Percentiles rank a stretch among this genome's conserved stretches.
Evolutionary conservation across 2,113 vertebrate genomes (phyloP).

Genomic region (Upupa epops): DNA sequence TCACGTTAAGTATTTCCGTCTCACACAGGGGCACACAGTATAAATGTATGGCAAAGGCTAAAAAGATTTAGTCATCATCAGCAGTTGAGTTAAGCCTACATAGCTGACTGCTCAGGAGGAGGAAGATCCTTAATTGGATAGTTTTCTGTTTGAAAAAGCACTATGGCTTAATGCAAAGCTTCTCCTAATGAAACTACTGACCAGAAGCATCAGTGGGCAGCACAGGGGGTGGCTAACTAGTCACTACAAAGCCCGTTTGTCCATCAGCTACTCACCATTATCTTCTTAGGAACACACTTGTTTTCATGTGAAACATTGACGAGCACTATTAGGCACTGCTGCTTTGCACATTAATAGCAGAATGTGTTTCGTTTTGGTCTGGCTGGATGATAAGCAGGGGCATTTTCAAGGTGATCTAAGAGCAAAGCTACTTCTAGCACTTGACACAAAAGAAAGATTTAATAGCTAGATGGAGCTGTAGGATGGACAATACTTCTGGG

Average conservation of each 20-base stretch:
- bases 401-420: slow-evolving; percentile 1
- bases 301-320: background rate
- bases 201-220: background rate
- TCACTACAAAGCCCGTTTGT: background rate
- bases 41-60: slow-evolving; percentile 29
- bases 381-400: background rate
- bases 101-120: slow-evolving; percentile 31
- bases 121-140: slow-evolving; percentile 40
- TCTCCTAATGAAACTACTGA: slow-evolving; percentile 5
- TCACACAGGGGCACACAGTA: background rate
- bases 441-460: background rate
- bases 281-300: background rate
- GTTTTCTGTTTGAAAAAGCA: slow-evolving; percentile 35
- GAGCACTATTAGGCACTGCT: background rate
- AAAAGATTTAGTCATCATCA: slow-evolving; percentile 20
- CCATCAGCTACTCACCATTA: background rate
- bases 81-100: slow-evolving; percentile 39
- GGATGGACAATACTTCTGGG: background rate
- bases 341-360: slow-evolving; percentile 19
- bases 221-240: background rate
- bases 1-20: slow-evolving; percentile 30
- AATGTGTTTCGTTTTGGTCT: background rate
- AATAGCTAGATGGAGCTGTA: slow-evolving; percentile 47
- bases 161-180: background rate
- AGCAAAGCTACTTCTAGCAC: background rate